Conservation (phyloP, 1,140 invertebrate genomes). For the Archegozetes longisetosus region DNA sequence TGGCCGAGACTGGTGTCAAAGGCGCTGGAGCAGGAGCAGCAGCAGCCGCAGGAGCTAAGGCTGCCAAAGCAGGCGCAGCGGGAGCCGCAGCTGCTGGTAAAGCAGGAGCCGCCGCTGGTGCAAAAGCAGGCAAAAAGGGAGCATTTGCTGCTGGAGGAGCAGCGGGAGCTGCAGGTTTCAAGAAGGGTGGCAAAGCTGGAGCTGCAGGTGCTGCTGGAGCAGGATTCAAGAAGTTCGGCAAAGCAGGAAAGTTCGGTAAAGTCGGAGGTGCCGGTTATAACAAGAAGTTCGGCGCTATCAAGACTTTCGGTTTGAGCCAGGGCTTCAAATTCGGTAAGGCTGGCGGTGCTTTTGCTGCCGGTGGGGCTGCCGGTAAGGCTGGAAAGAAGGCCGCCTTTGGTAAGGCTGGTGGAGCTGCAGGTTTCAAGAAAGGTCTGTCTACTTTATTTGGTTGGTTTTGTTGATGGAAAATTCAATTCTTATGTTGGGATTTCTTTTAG, state of each 20-base stretch:
- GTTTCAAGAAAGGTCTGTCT: slow-evolving; percentile 12
- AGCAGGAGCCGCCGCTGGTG: background rate
- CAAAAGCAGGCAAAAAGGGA: slow-evolving; percentile 6
- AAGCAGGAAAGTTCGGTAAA: slow-evolving; percentile 10
- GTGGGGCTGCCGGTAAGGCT: background rate
- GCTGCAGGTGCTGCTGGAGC: slow-evolving; percentile 8
- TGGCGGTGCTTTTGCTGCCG: slow-evolving; percentile 12
- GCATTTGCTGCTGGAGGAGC: slow-evolving; percentile 12
- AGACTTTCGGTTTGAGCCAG: slow-evolving; percentile 10
- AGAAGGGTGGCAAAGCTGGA: slow-evolving; percentile 4
- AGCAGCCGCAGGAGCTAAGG: background rate
- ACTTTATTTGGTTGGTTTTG: too few relatives aligned
- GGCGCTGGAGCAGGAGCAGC: background rate
- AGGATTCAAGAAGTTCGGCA: slow-evolving; percentile 9
- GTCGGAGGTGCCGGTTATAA: slow-evolving; percentile 11
- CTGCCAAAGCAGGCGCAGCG: background rate
- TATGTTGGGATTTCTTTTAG: too few relatives aligned
- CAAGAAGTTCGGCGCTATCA: slow-evolving; percentile 13
- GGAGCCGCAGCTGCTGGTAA: background rate
- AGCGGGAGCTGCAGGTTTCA: background rate
- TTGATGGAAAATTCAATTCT: too few relatives aligned
- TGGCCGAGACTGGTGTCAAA: background rate
- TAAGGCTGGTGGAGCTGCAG: slow-evolving; percentile 7
- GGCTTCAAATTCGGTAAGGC: slow-evolving; percentile 13
- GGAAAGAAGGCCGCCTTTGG: background rate